Evolutionary conservation across 2,888 invertebrate genomes (phyloP), one percentile per base, ranked within the genome.

Genomic region (Apodemia duryi): DNA sequence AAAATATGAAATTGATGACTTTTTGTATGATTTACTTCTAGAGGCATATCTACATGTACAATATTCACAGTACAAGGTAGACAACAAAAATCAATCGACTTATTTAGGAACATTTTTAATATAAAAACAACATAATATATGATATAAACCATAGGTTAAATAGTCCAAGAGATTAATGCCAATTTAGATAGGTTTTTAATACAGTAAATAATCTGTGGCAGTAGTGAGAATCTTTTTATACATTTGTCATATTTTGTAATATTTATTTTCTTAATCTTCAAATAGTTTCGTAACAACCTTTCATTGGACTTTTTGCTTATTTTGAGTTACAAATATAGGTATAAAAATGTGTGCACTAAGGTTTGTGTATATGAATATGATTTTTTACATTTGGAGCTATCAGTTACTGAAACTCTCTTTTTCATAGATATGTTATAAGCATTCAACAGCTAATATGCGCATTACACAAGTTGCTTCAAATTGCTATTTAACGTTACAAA

Each of bases 71-170:
- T 28, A 54, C 28, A 28, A 28, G 28, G 28, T 28, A 54, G 52
- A 9, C 10, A 54, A 54, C 54, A 54, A 54, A 54, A 54, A 54
- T 54, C 29, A 54, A 54, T 9, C 21, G 54, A 57, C 54, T 57
- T 57, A 57, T 57, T 57, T 57, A 57, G 57, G 57, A 57, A 57
- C 57, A 57, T 29, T 57, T 57, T 57, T 57, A 57, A 57, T 57
- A 57, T 57, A 57, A 57, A 57, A 57, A 57, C 57, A 57, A 57
- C 57, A 32, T 46, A 13, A 6, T 21, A 51, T 57, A 57, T 29
- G 57, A 57, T 57, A 57, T 32, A 57, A 57, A 57, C 57, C 57
- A 57, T 32, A 57, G 28, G 57, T 57, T 57, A 32, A 46, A 46
- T 46, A 29, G 57, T 57, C 57, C 57, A 57, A 57, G 57, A 57